Base-by-base conservation (phyloP, 2,113 vertebrate species). In the Gymnocephalus cernua region DNA sequence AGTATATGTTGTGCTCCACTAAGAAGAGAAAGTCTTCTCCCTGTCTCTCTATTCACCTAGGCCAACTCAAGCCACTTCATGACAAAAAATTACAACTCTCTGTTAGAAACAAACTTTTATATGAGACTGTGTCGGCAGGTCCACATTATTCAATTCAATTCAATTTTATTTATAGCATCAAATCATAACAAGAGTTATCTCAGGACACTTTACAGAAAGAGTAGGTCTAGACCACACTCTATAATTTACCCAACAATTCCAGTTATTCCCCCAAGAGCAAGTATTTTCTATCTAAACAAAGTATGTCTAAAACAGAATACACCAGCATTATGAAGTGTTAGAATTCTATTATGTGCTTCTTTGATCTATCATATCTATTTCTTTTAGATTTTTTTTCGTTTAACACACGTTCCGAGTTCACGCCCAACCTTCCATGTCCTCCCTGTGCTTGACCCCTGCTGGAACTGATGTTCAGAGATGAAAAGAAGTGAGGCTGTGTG, bases 401-500 rank as follows among this genome's bases (percentile, higher is more conserved):
- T 12, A 70, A 44, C 61, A 81, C n/a, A 38, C 53, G 11, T 61
- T 78, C 44, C 48, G 61, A 70, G 27, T 74, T 78, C 50, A 56
- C 64, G 32, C 45, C 56, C 38, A 41, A 41, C 38, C 35, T 32
- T 61, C 32, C 10, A 48, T 64, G 32, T 19, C 51, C 68, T 54
- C 48, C 11, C 56, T 21, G 16, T 5, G 41, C 56, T 76, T 81
- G 74, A 67, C 69, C 64, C 58, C 74, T 67, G 57, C 82, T 84
- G 70, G 70, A 66, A 44, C 71, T 64, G 66, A 79, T 84, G 68
- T 78, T 59, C 56, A 50, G 32, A 85, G 86, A 91, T 87, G 80
- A 92, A 85, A 89, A 71, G 54, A 75, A 68, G 10, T 13, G 29
- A 58, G 78, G 25, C 76, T 90, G 90, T 80, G 78, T 25, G 71